Base-by-base conservation (phyloP, 2,113 vertebrate genomes). In the Odontesthes bonariensis region DNA sequence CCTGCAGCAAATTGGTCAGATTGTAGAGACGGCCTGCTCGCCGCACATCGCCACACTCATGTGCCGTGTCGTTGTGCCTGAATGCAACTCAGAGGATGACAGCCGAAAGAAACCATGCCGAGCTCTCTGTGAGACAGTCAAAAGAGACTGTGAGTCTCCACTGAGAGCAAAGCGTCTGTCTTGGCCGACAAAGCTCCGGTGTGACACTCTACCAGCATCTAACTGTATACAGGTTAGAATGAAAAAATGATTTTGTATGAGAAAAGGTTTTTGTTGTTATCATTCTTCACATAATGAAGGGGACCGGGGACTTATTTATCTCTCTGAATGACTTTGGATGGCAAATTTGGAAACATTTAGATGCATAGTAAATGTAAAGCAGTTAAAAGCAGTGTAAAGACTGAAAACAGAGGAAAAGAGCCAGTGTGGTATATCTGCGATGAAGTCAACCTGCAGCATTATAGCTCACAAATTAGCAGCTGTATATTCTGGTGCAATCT, bases 121-220 rank as follows among this genome's bases (percentile, higher is more conserved):
- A 11, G 56, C 81, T 10, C 78, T 92, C n/a, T 92, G 91, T 19
- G 69, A 84, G 20, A 87, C 70, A 52, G 90, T 92, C 38, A 91
- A 88, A 86, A 51, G 51, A 0, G 90, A 91, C 19, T 92, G 91
- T 1, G 84, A 85, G 0, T 20, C 79, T 1, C 0, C 13, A 2
- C 8, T 92, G 17, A 89, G 1, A 38, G 23, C 51, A 0, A 88
- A 72, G 56, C 14, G 70, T 16, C 0, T 92, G 42, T 2, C 0
- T 17, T 92, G 90, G 90, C 91, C 89, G 0, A 2, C 0, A 0
- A 82, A n/a, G 17, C 67, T 91, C 7, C 76, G 47, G 0, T 92
- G 91, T 64, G 82, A 89, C 0, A 1, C 71, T 17, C 6, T 92
- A 7, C 88, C 91, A 0, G 51, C 78, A 57, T 49, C 74, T 5